Evolutionary conservation across 2,888 invertebrate species (phyloP).

Genomic region (Melinaea marsaeus): DNA sequence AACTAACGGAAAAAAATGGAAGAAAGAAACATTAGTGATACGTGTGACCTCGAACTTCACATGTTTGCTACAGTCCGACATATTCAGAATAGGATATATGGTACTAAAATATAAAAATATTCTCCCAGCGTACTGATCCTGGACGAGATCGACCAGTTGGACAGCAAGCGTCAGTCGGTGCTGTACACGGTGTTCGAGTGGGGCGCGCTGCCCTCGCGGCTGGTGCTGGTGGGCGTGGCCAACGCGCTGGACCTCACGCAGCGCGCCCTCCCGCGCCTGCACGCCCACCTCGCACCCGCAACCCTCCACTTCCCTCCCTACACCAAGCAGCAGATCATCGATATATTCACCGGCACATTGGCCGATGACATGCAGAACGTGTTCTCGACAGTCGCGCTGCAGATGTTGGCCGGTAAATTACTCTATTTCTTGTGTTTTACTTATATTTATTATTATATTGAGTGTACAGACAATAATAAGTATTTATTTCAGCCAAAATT

Average conservation of each 20-base stretch:
- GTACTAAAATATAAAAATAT: too few relatives aligned
- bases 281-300: constrained; percentile 84
- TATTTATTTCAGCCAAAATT: constrained; percentile 82
- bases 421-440: neutral
- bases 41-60: too few relatives aligned
- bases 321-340: constrained; percentile 90
- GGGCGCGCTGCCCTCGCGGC: constrained; percentile 83
- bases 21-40: too few relatives aligned
- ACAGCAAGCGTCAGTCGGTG: constrained; percentile 88
- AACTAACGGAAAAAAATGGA: too few relatives aligned
- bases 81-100: too few relatives aligned
- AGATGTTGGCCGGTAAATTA: constrained; percentile 87
- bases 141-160: constrained; percentile 97
- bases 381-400: constrained; percentile 90
- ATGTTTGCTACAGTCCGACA: too few relatives aligned
- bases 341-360: constrained; percentile 89
- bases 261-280: constrained; percentile 90
- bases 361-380: constrained; percentile 82
- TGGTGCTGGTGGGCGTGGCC: constrained; percentile 94
- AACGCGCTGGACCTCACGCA: constrained; percentile 97
- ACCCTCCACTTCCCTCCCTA: constrained; percentile 96
- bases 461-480: neutral
- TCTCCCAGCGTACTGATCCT: constrained; percentile 84
- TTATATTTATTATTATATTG: too few relatives aligned
- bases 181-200: constrained; percentile 96